phyloP scores from a whole-genome alignment of 2,888 invertebrate genomes.

The Oligia strigilis region DNA sequence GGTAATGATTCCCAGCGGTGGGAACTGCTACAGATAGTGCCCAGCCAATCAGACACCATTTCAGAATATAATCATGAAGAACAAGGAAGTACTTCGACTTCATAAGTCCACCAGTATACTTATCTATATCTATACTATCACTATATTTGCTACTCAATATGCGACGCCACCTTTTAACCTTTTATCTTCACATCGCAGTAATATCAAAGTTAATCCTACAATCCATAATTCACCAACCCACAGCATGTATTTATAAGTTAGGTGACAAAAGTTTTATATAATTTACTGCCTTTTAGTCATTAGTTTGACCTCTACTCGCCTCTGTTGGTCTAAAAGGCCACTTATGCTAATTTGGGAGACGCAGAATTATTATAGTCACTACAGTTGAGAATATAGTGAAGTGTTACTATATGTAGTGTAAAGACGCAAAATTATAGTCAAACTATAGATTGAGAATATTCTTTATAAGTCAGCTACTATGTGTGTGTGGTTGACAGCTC shows the following conservation, averaged over 20 bases:
- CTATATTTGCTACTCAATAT: constrained; percentile 7
- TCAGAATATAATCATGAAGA: background rate
- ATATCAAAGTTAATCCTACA: background rate
- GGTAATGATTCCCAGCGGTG: too few species aligned
- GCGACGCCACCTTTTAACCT: constrained; percentile 16
- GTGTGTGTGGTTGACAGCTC: too few species aligned
- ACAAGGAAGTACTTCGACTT: background rate
- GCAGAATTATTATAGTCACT: constrained; percentile 33
- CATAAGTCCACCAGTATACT: background rate
- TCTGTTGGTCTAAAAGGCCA: constrained; percentile 35
- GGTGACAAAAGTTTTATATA: constrained; percentile 45
- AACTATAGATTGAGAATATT: too few species aligned
- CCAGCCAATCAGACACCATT: background rate
- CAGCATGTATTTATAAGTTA: constrained; percentile 25
- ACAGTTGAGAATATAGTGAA: constrained; percentile 15
- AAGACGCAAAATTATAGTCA: too few species aligned
- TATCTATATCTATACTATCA: background rate
- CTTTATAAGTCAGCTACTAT: too few species aligned
- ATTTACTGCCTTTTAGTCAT: constrained; percentile 31
- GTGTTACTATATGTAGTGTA: background rate
- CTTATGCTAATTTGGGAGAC: constrained; percentile 48
- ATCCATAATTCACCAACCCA: constrained; percentile 40
- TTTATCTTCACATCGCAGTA: background rate
- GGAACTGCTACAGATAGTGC: too few species aligned
- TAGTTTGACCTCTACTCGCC: constrained; percentile 42